Conservation (phyloP, 2,113 vertebrate genomes). For the Astur gentilis region DNA sequence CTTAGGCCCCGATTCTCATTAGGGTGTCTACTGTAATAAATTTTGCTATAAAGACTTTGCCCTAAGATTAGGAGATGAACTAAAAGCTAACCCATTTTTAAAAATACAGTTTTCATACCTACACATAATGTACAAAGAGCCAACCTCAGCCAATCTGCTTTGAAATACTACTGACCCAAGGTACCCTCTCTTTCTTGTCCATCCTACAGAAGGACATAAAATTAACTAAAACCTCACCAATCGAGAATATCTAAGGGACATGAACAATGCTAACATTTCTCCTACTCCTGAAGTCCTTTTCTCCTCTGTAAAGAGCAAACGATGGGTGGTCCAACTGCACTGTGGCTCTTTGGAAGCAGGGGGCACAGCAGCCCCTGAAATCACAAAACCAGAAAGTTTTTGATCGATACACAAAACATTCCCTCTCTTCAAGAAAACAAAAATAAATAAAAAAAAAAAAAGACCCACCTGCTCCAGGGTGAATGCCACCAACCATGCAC, state of each 20-base stretch:
- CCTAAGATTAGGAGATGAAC: not conserved
- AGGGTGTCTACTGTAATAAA: not conserved
- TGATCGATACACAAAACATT: not conserved
- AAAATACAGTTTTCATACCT: not conserved
- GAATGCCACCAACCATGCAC: conserved; percentile 29
- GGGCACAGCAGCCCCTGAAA: conserved; percentile 8
- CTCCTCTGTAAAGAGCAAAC: not conserved
- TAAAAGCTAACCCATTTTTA: not conserved
- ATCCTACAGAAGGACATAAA: not conserved
- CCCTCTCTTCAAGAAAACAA: not conserved
- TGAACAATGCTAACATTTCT: not conserved
- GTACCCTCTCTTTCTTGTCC: not conserved
- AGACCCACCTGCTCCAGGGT: conserved; percentile 56
- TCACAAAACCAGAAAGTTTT: not conserved
- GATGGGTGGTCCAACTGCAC: not conserved
- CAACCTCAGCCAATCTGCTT: not conserved
- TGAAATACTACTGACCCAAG: not conserved
- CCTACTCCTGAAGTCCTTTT: not conserved
- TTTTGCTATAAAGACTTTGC: not conserved
- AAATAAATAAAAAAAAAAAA: not conserved
- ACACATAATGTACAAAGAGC: not conserved
- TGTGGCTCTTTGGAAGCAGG: not conserved
- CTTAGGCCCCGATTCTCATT: not conserved
- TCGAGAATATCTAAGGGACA: not conserved
- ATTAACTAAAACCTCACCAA: not conserved